Percentiles rank a stretch among this genome's conserved stretches.
Evolutionary conservation across 2,888 invertebrate species (phyloP).

Genomic region (Heliconius sara): DNA sequence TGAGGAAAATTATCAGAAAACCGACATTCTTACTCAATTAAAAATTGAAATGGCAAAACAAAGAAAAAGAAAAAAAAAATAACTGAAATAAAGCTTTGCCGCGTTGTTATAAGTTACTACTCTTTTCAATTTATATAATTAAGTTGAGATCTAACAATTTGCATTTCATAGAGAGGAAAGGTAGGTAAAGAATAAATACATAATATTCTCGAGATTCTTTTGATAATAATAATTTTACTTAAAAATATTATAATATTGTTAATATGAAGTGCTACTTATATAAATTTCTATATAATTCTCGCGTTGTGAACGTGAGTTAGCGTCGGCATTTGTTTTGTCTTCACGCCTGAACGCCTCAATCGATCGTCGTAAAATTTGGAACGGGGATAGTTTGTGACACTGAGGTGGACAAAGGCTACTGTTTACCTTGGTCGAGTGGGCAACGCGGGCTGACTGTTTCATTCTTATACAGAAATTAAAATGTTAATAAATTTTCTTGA

Average conservation of each 20-base stretch:
- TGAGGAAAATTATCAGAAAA: neutral
- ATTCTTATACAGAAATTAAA: neutral
- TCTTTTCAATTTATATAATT: neutral
- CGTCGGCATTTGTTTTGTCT: constrained; percentile 2
- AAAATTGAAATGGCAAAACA: constrained; percentile 6
- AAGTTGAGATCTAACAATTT: neutral
- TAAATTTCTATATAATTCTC: neutral
- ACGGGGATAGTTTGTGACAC: constrained; percentile 22
- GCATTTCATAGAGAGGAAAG: neutral
- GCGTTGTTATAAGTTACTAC: neutral
- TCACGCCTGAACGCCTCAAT: constrained; percentile 22
- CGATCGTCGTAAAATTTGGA: constrained; percentile 21
- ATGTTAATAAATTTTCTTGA: neutral
- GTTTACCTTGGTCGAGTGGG: constrained; percentile 46
- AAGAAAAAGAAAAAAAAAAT: constrained; percentile 4
- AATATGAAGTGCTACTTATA: too few species aligned
- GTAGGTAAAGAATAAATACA: neutral
- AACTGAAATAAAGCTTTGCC: neutral
- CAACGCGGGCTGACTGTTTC: constrained; percentile 57
- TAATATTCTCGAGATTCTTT: neutral
- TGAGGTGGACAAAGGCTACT: constrained; percentile 14
- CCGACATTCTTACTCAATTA: neutral
- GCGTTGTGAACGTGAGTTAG: neutral
- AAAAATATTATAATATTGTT: neutral
- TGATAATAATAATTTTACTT: neutral